Percentiles rank a stretch among this genome's conserved stretches.
phyloP scores from a whole-genome alignment of 1,140 invertebrate genomes.

The Lasioglossum baleicum region DNA sequence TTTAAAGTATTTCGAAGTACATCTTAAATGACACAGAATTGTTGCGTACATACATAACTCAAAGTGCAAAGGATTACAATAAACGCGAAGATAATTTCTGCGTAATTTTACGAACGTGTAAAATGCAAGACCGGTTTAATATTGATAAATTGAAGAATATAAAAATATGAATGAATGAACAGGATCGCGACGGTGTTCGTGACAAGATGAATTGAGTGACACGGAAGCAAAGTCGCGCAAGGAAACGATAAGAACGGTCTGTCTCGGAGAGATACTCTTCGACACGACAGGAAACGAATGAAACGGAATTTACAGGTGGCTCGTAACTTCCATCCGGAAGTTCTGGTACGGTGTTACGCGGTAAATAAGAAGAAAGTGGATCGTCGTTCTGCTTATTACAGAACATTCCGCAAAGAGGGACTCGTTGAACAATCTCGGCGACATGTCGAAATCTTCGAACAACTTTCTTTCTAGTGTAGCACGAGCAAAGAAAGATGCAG shows the following conservation, averaged over 20 bases:
- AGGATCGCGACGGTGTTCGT: neutral
- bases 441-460: neutral
- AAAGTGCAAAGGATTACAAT: too few relatives aligned
- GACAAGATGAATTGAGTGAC: neutral
- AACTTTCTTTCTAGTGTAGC: neutral
- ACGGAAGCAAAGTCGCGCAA: neutral
- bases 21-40: too few relatives aligned
- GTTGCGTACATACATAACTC: too few relatives aligned
- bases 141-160: too few relatives aligned
- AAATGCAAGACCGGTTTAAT: too few relatives aligned
- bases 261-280: neutral
- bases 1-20: too few relatives aligned
- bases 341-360: neutral
- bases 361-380: conserved; percentile 16
- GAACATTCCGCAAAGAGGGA: neutral
- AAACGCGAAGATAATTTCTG: too few relatives aligned
- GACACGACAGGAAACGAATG: neutral
- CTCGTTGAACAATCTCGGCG: neutral
- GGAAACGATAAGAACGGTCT: too few relatives aligned
- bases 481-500: neutral
- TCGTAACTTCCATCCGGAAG: neutral
- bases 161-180: too few relatives aligned
- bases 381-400: neutral
- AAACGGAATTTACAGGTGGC: neutral
- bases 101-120: too few relatives aligned